These are phyloP conservation scores for Melinopterus prodromus DNA, from an alignment of 2,888 invertebrate genomes.

Conservation along the genomic window DNA sequence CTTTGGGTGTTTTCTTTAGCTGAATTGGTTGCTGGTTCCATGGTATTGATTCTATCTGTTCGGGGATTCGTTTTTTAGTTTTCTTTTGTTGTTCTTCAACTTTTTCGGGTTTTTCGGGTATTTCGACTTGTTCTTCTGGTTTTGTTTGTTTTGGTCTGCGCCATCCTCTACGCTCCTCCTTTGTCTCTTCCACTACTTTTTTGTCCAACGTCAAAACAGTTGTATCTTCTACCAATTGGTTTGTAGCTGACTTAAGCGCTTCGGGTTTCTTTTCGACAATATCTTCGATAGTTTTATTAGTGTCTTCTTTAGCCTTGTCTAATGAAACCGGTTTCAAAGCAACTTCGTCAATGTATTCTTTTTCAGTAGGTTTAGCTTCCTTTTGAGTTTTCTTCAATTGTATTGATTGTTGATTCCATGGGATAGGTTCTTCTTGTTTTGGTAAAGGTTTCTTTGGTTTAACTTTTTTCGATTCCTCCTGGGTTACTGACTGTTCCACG, in stretches of 20 bases:
- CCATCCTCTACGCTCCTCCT: conserved; percentile 42
- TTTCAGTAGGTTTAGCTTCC: conserved; percentile 48
- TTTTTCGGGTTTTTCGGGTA: conserved; percentile 21
- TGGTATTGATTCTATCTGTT: conserved; percentile 46
- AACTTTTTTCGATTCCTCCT: conserved; percentile 39
- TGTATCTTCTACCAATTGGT: conserved; percentile 45
- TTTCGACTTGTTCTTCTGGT: conserved; percentile 30
- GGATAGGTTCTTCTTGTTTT: conserved; percentile 56
- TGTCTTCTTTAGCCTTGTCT: conserved; percentile 52
- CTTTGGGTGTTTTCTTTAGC: conserved; percentile 65
- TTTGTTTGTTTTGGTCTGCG: conserved; percentile 43
- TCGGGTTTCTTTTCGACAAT: background rate
- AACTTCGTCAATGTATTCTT: conserved; percentile 49
- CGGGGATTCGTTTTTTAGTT: conserved; percentile 42
- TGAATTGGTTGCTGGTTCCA: conserved; percentile 55
- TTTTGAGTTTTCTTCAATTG: conserved; percentile 61
- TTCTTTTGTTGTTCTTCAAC: conserved; percentile 41
- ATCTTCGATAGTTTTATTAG: background rate
- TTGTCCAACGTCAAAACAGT: conserved; percentile 51
- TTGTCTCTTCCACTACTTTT: conserved; percentile 54
- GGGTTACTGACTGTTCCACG: conserved; percentile 60
- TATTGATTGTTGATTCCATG: conserved; percentile 73
- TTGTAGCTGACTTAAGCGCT: conserved; percentile 4
- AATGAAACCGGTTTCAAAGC: conserved; percentile 47
- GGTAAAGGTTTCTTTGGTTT: conserved; percentile 43